Conservation (phyloP, 2,797 vertebrate species). For the Xenentodon cancila region DNA sequence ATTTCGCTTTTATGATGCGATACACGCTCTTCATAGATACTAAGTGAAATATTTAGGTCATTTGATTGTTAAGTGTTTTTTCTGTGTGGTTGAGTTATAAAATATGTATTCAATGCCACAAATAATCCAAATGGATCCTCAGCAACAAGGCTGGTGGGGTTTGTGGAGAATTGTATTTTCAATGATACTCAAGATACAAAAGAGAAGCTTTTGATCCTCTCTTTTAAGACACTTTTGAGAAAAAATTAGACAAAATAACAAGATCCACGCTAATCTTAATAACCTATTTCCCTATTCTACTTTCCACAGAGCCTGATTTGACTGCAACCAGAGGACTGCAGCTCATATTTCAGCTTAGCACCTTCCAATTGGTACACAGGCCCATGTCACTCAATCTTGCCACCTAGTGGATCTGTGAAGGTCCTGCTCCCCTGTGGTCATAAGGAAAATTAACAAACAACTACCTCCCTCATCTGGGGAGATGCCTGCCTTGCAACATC, state of each 20-base stretch:
- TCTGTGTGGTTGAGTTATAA: conserved; percentile 51
- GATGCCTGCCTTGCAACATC: conserved; percentile 70
- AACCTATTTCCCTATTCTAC: conserved; percentile 21
- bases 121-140: conserved; percentile 29
- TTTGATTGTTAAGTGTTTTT: conserved; percentile 40
- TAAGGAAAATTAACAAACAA: conserved; percentile 78
- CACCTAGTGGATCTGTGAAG: conserved; percentile 68
- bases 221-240: conserved; percentile 19
- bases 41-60: conserved; percentile 57
- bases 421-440: conserved; percentile 57
- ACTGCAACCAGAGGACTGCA: conserved; percentile 71
- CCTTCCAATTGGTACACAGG: conserved; percentile 73
- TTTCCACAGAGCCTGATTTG: conserved; percentile 41
- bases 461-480: conserved; percentile 78
- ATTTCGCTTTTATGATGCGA: conserved; percentile 37
- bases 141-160: conserved; percentile 19
- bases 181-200: conserved; percentile 10
- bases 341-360: conserved; percentile 63
- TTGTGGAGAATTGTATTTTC: conserved; percentile 7
- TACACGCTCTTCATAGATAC: conserved; percentile 32
- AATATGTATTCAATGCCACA: conserved; percentile 58
- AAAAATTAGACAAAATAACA: not conserved
- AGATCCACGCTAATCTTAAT: conserved; percentile 13
- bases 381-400: conserved; percentile 62
- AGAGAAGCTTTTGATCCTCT: not conserved